Evolutionary conservation across 2,113 vertebrate species (phyloP).

Genomic region (Callospermophilus lateralis): DNA sequence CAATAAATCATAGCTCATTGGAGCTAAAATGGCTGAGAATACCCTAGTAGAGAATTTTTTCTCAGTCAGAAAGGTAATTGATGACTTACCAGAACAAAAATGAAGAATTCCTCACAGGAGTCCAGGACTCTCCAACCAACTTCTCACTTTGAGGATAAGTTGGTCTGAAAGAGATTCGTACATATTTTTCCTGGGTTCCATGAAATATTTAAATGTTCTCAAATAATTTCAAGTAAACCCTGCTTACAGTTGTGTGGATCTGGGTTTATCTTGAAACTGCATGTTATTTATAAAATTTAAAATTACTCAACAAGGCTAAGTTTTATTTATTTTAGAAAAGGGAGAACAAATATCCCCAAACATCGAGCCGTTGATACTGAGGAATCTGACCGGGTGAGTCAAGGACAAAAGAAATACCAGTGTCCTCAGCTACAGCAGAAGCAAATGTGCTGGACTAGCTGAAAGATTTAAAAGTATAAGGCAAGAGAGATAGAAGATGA

Average conservation of each 20-base stretch:
- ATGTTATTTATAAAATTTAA: conserved; percentile 52
- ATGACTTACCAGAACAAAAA: not conserved
- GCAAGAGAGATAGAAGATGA: not conserved
- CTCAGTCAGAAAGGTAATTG: not conserved
- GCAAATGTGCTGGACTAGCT: not conserved
- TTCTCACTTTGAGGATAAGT: not conserved
- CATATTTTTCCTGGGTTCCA: not conserved
- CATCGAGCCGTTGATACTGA: not conserved
- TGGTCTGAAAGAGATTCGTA: not conserved
- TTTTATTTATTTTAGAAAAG: conserved; percentile 61
- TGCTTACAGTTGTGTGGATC: not conserved
- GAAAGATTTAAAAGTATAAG: not conserved
- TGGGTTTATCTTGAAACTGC: conserved; percentile 54
- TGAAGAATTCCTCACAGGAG: not conserved
- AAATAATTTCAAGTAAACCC: conserved; percentile 35
- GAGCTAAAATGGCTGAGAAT: not conserved
- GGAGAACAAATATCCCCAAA: conserved; percentile 41
- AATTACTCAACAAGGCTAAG: not conserved
- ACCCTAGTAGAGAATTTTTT: not conserved
- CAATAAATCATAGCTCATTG: not conserved
- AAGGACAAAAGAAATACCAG: conserved; percentile 7
- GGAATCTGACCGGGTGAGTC: not conserved
- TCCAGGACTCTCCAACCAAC: not conserved
- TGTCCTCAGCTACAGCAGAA: not conserved
- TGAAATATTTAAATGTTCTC: not conserved